These are phyloP conservation scores for Lottia scabra DNA, from an alignment of 2,888 invertebrate species.

Conservation along the genomic window DNA sequence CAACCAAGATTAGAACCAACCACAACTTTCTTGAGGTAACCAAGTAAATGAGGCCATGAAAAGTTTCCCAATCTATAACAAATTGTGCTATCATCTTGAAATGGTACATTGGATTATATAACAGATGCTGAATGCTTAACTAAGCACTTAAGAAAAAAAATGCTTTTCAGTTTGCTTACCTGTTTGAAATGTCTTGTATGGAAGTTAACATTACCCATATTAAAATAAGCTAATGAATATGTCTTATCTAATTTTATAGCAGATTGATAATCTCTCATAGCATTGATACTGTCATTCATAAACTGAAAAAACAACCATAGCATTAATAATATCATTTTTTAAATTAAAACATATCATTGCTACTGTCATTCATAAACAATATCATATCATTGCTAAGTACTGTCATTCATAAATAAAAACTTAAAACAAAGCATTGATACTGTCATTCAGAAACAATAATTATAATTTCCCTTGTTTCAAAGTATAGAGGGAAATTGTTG, in stretches of 20 bases:
- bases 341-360: conserved; percentile 58
- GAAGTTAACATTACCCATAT: conserved; percentile 69
- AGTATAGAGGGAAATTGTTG: no score
- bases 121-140: no score
- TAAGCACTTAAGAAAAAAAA: no score
- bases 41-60: no score
- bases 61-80: no score
- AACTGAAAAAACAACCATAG: conserved; percentile 51
- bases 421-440: conserved; percentile 9
- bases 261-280: conserved; percentile 67
- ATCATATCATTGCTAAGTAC: conserved; percentile 61
- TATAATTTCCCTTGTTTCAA: no score
- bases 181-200: conserved; percentile 65
- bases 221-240: conserved; percentile 68
- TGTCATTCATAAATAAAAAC: conserved; percentile 66
- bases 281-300: conserved; percentile 65
- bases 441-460: no score
- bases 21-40: no score
- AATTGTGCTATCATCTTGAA: no score
- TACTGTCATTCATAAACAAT: no score
- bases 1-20: no score
- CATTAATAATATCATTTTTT: neutral
- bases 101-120: no score
- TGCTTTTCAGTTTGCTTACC: conserved; percentile 38
- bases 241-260: conserved; percentile 64